phyloP scores from a whole-genome alignment of 2,113 vertebrate species.

The Proterorhinus semilunaris region DNA sequence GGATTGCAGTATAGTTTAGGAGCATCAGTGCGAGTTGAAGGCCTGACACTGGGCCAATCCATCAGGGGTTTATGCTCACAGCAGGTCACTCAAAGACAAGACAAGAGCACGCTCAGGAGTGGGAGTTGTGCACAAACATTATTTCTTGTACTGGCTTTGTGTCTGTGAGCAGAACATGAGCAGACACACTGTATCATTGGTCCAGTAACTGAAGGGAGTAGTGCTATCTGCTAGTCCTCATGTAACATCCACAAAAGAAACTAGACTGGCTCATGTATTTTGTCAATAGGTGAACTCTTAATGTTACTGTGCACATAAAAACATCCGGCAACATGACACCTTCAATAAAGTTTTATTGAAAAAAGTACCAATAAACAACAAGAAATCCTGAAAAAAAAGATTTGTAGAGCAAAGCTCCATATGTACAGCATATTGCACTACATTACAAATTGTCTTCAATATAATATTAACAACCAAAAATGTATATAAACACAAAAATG shows the following conservation, averaged over 20 bases:
- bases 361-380: constrained; percentile 82
- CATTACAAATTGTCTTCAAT: constrained; percentile 80
- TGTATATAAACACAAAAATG: constrained; percentile 70
- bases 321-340: constrained; percentile 34
- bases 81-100: constrained; percentile 32
- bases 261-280: background rate
- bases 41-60: constrained; percentile 58
- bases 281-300: background rate
- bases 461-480: constrained; percentile 73
- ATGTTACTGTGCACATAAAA: constrained; percentile 1
- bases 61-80: constrained; percentile 46
- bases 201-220: background rate
- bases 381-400: constrained; percentile 74
- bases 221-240: background rate
- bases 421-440: constrained; percentile 86
- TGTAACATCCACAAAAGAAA: background rate
- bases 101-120: constrained; percentile 10
- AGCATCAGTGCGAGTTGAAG: constrained; percentile 60
- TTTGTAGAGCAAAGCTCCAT: constrained; percentile 81
- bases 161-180: background rate
- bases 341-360: constrained; percentile 81
- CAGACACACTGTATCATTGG: background rate
- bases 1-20: constrained; percentile 51
- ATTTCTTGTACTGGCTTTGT: constrained; percentile 10
- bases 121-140: constrained; percentile 16